Conservation (phyloP, 1,140 invertebrate species). For the Conus ventricosus region DNA sequence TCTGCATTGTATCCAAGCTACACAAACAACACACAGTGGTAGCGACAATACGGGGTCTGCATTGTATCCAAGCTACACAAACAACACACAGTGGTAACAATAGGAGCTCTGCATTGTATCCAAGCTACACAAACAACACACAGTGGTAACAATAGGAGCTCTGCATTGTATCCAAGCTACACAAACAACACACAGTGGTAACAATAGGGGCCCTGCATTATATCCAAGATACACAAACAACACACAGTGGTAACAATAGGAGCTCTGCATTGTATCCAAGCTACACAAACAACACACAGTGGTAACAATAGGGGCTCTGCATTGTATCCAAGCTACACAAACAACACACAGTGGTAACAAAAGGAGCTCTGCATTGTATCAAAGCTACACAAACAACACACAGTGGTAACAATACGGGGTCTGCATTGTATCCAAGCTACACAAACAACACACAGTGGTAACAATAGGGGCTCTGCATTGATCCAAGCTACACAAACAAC, state of each 20-base stretch:
- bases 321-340: too few relatives aligned
- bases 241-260: too few relatives aligned
- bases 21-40: slow-evolving; percentile 59
- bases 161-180: neutral
- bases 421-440: too few relatives aligned
- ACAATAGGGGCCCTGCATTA: neutral
- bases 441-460: slow-evolving; percentile 61
- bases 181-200: slow-evolving; percentile 34
- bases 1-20: too few relatives aligned
- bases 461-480: neutral
- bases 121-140: slow-evolving; percentile 54
- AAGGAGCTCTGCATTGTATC: neutral
- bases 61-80: neutral
- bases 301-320: too few relatives aligned
- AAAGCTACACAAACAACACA: neutral
- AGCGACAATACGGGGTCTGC: slow-evolving; percentile 11
- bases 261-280: too few relatives aligned
- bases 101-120: too few relatives aligned
- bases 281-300: too few relatives aligned
- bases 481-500: neutral
- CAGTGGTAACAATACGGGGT: too few relatives aligned
- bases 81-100: too few relatives aligned
- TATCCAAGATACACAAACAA: neutral
- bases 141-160: slow-evolving; percentile 37
- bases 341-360: slow-evolving; percentile 62